Evolutionary conservation across 2,113 vertebrate genomes (phyloP), one percentile per base, ranked within the genome.

Genomic region (Sminthopsis crassicaudata): DNA sequence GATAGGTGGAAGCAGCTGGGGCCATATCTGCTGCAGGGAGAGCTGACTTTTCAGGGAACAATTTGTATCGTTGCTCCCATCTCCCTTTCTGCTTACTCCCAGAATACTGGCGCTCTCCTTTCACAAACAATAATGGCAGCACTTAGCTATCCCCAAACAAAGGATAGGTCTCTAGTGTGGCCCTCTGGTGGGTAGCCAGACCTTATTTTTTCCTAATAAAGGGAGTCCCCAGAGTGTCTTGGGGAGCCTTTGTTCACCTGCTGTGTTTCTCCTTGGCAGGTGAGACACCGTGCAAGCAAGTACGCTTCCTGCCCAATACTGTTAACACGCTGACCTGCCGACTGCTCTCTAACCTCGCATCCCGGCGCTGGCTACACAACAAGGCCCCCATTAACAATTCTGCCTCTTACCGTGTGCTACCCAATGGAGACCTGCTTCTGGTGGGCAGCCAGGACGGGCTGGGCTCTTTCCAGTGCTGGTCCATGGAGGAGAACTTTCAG

Each of bases 401-500:
- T 12, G 90, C 97, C 46, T 99, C 99, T 93, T 99, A 99, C 96
- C 99, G 99, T 90, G 98, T 99, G 95, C 98, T 99, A 94, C 98
- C 99, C 0, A 99, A 99, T 0, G 99, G 99, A 6, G 99, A 99
- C 7, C 98, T 99, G 90, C 99, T 99, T 52, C 99, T 99, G 95
- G 99, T 99, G 91, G 99, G 99, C 94, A 98, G 99, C 90, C 98
- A 98, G 0, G 98, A 99, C 94, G 98, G 96, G 0, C 98, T 98
- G 0, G 99, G 99, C 46, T 98, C 97, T 53, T 99, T 99, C 0
- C 99, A 99, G 98, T 99, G 99, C 98, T 99, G 99, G 99, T 99
- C 99, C 0, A 98, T 99, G 95, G 99, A 99, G 97, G 98, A 99
- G 27, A 99, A 98, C 89, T 99, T 99, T 98, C 98, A n/a, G 93